Conservation (phyloP, 2,888 invertebrate species). For the Chrysolina oricalcia region DNA sequence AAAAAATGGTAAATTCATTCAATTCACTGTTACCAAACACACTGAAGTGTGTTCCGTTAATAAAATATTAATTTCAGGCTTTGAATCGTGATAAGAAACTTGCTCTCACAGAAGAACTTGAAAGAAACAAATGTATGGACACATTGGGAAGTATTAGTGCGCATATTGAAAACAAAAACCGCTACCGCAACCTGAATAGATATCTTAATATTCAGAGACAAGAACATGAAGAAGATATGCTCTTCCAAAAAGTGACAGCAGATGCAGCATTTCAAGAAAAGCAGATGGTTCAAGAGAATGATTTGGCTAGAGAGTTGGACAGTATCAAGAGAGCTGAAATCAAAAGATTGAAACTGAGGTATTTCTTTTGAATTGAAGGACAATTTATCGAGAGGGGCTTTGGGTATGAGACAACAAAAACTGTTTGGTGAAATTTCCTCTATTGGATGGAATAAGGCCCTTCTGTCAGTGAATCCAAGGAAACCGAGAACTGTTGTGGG, state of each 20-base stretch:
- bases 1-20: neutral
- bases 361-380: neutral
- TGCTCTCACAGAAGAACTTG: slow-evolving; percentile 55
- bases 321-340: slow-evolving; percentile 66
- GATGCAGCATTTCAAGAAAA: slow-evolving; percentile 57
- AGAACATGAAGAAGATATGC: slow-evolving; percentile 62
- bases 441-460: too few species aligned
- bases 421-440: too few species aligned
- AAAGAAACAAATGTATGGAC: slow-evolving; percentile 53
- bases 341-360: slow-evolving; percentile 65
- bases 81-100: slow-evolving; percentile 49
- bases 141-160: slow-evolving; percentile 56
- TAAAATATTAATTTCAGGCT: slow-evolving; percentile 44
- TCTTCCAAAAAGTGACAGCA: slow-evolving; percentile 47
- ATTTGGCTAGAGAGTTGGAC: slow-evolving; percentile 65
- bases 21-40: neutral
- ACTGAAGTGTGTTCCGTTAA: neutral
- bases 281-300: slow-evolving; percentile 61
- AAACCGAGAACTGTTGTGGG: too few species aligned
- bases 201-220: slow-evolving; percentile 60
- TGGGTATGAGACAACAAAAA: too few species aligned
- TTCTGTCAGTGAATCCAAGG: too few species aligned
- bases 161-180: slow-evolving; percentile 63
- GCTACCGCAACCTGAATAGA: slow-evolving; percentile 62
- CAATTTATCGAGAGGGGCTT: too few species aligned